Conservation (phyloP, 2,888 invertebrate genomes). For the Nomada hirtipes region DNA sequence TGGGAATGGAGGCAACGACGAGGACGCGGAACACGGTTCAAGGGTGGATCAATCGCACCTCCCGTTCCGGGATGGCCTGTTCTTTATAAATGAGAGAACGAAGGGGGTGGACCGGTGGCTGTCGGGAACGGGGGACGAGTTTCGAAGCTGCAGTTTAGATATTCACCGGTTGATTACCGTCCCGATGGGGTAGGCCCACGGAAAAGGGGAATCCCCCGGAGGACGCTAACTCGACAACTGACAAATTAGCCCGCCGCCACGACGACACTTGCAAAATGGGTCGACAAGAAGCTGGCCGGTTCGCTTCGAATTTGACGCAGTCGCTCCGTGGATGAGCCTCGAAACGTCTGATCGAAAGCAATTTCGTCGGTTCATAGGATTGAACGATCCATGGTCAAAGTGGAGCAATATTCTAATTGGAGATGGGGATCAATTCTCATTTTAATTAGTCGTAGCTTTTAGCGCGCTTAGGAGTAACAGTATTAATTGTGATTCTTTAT, state of each 20-base stretch:
- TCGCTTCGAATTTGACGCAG: conserved; percentile 76
- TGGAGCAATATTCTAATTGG: conserved; percentile 6
- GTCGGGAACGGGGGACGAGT: conserved; percentile 71
- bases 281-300: conserved; percentile 79
- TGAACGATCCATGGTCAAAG: conserved; percentile 50
- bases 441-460: no score
- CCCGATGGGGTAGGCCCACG: conserved; percentile 71
- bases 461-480: no score
- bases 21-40: conserved; percentile 25
- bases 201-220: conserved; percentile 79
- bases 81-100: conserved; percentile 82
- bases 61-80: conserved; percentile 72
- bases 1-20: background rate
- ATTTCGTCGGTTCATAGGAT: conserved; percentile 58
- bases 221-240: conserved; percentile 84
- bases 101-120: conserved; percentile 60
- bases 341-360: conserved; percentile 54
- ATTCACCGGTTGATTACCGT: conserved; percentile 84
- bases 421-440: no score
- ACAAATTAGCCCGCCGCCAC: conserved; percentile 84
- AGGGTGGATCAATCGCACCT: conserved; percentile 80
- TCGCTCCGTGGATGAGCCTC: conserved; percentile 59
- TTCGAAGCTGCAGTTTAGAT: conserved; percentile 81
- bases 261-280: conserved; percentile 85
- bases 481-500: no score